Conservation (phyloP, 2,888 invertebrate species). For the Copidosoma aretas region DNA sequence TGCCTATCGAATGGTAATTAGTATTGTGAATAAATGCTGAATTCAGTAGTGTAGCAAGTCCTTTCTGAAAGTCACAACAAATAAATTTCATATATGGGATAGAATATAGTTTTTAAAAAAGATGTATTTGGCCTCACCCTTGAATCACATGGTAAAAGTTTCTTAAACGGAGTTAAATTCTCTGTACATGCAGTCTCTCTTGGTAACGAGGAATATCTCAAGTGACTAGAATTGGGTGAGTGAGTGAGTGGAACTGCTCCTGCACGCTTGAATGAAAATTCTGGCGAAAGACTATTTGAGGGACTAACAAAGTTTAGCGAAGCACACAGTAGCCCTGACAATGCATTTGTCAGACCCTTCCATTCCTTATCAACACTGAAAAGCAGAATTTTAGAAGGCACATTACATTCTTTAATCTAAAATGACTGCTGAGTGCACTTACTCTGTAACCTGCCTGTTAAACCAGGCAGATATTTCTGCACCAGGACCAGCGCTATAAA, state of each 20-base stretch:
- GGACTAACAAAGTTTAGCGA: conserved; percentile 93
- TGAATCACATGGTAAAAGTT: conserved; percentile 93
- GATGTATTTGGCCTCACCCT: conserved; percentile 62
- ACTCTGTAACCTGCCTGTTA: conserved; percentile 60
- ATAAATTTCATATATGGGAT: conserved; percentile 1
- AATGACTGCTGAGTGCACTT: conserved; percentile 15
- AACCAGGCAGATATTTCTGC: conserved; percentile 97
- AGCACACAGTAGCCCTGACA: conserved; percentile 95
- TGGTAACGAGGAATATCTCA: conserved; percentile 89
- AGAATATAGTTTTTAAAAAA: conserved; percentile 2
- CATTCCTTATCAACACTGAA: conserved; percentile 81
- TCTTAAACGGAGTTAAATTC: conserved; percentile 98
- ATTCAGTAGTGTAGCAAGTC: conserved; percentile 86
- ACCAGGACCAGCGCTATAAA: conserved; percentile 88
- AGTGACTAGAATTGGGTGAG: conserved; percentile 63
- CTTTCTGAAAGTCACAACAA: conserved; percentile 65
- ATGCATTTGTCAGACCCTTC: conserved; percentile 85
- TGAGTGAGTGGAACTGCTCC: conserved; percentile 65
- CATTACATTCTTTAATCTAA: not conserved
- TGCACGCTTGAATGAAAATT: conserved; percentile 80
- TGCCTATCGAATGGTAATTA: conserved; percentile 88
- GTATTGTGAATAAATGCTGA: conserved; percentile 91
- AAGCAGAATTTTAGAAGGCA: conserved; percentile 20
- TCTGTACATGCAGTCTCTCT: conserved; percentile 98
- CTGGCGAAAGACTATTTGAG: conserved; percentile 83